Percentiles rank a stretch among this genome's conserved stretches.
phyloP scores from a whole-genome alignment of 2,797 vertebrate species.

The Thamnophis elegans region DNA sequence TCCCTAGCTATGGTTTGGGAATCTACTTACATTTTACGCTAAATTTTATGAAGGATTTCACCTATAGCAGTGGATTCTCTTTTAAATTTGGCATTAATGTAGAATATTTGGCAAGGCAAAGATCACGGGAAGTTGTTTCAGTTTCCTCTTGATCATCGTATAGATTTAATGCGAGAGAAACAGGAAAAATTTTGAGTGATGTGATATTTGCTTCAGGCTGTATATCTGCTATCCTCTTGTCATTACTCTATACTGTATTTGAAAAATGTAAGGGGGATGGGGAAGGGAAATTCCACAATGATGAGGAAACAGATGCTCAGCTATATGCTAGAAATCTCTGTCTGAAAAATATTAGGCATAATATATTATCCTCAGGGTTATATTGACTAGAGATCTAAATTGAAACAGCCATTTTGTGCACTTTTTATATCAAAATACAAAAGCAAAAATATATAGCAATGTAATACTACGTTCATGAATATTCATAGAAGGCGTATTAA shows the following conservation, averaged over 20 bases:
- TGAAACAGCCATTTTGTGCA: neutral
- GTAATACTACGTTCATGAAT: neutral
- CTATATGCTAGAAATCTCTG: conserved; percentile 37
- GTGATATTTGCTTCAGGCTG: conserved; percentile 15
- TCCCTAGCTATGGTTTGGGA: neutral
- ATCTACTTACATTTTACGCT: neutral
- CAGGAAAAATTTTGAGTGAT: conserved; percentile 26
- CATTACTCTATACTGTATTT: conserved; percentile 4
- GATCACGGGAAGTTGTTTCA: conserved; percentile 25
- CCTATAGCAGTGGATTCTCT: conserved; percentile 38
- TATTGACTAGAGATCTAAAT: neutral
- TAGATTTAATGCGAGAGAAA: conserved; percentile 36
- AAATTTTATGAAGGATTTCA: conserved; percentile 37
- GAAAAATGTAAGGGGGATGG: conserved; percentile 49
- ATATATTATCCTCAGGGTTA: conserved; percentile 9
- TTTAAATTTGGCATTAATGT: conserved; percentile 36
- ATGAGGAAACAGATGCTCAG: conserved; percentile 29
- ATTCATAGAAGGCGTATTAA: neutral
- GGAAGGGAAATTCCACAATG: conserved; percentile 54
- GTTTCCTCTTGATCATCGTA: conserved; percentile 28
- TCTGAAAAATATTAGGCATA: conserved; percentile 19
- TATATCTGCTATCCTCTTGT: conserved; percentile 40
- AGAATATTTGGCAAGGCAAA: conserved; percentile 28
- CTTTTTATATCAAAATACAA: neutral
- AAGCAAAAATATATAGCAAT: neutral